Conservation (phyloP, 2,113 vertebrate genomes). For the Helogale parvula region DNA sequence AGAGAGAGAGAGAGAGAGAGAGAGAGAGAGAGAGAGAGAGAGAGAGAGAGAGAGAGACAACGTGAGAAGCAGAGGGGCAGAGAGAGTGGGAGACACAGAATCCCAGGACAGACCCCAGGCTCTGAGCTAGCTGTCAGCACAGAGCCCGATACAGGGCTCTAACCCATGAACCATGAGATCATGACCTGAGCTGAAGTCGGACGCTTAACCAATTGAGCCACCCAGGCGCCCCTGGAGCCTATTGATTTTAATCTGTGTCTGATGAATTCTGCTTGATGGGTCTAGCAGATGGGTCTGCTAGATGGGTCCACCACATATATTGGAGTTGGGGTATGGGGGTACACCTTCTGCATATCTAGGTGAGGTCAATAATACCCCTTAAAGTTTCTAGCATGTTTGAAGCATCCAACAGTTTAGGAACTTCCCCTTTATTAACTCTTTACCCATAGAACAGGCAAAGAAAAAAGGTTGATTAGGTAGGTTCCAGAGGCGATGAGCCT, state of each 20-base stretch:
- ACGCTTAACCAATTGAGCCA: no score
- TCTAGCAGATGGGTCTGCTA: background rate
- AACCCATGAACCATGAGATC: no score
- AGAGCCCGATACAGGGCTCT: no score
- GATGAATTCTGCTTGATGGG: background rate
- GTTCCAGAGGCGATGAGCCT: background rate
- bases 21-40: no score
- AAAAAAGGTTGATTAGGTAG: background rate
- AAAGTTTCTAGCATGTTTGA: background rate
- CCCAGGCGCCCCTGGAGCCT: no score
- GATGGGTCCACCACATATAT: background rate
- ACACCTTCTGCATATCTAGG: background rate
- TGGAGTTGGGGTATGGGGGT: background rate
- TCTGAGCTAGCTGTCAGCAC: no score
- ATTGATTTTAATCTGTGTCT: background rate
- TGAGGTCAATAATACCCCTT: background rate
- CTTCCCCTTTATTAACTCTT: background rate
- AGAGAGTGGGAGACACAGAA: no score
- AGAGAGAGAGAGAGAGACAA: no score
- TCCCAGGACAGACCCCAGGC: no score
- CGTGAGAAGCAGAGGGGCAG: no score
- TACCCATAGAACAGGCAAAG: background rate
- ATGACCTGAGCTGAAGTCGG: no score
- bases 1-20: no score
- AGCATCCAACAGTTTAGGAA: background rate